These are phyloP conservation scores for Empidonax traillii DNA, from an alignment of 2,113 vertebrate species.

Conservation along the genomic window DNA sequence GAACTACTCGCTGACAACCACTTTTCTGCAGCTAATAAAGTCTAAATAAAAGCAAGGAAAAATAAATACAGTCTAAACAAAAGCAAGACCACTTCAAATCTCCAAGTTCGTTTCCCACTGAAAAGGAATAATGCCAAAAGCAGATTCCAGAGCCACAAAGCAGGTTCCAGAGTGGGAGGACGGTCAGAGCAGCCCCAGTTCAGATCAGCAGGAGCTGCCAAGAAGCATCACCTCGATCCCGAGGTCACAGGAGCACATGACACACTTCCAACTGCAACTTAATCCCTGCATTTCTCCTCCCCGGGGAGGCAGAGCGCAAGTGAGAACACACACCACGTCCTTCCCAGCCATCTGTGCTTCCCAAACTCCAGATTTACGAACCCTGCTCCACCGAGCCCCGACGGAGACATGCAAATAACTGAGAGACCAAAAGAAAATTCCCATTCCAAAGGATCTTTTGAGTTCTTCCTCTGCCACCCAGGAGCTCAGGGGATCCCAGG, in stretches of 20 bases:
- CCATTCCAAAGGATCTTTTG: background rate
- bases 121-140: background rate
- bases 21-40: background rate
- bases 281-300: background rate
- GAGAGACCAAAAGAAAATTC: background rate
- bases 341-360: background rate
- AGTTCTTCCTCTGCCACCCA: background rate
- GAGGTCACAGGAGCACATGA: background rate
- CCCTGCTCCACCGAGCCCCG: background rate
- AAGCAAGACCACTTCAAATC: background rate
- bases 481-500: background rate
- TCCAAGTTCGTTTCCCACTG: background rate
- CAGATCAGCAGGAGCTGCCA: background rate
- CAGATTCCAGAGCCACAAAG: background rate
- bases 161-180: background rate
- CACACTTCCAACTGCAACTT: background rate
- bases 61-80: background rate
- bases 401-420: background rate
- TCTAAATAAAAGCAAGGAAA: background rate
- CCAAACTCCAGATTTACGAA: background rate
- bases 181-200: background rate
- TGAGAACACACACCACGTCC: accelerated
- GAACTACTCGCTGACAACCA: background rate
- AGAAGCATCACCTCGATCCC: background rate
- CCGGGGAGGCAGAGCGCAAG: background rate